phyloP scores from a whole-genome alignment of 2,113 vertebrate genomes.

The Loxodonta africana region DNA sequence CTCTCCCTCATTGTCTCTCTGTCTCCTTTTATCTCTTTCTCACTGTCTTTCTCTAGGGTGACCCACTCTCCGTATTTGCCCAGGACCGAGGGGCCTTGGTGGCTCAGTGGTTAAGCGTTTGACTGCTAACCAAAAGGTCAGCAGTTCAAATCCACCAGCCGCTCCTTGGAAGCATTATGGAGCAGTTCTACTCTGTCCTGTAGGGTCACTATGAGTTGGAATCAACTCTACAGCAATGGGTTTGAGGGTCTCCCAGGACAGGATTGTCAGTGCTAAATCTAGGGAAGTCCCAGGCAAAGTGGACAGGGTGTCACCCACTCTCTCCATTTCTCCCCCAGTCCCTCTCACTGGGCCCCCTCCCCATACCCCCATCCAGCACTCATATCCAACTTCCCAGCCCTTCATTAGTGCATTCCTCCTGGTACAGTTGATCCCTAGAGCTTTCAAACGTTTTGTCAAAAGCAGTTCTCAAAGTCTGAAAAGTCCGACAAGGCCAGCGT shows the following conservation, averaged over 20 bases:
- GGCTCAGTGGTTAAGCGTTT: too few species aligned
- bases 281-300: background rate
- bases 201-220: too few species aligned
- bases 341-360: background rate
- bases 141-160: too few species aligned
- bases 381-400: background rate
- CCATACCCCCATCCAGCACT: background rate
- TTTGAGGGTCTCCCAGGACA: background rate
- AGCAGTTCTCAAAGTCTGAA: background rate
- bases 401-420: background rate
- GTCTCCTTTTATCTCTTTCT: background rate
- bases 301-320: background rate
- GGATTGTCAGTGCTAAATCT: background rate
- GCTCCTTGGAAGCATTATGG: too few species aligned
- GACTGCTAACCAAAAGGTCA: too few species aligned
- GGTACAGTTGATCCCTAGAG: background rate
- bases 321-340: background rate
- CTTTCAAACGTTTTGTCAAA: background rate
- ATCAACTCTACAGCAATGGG: too few species aligned
- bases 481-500: accelerated
- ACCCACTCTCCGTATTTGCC: too few species aligned
- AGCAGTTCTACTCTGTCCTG: too few species aligned
- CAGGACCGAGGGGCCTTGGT: background rate
- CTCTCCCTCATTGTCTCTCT: too few species aligned
- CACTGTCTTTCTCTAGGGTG: background rate